Evolutionary conservation across 1,140 invertebrate genomes (phyloP), one percentile per base, ranked within the genome.

Genomic region (Brevipalpus yothersi): DNA sequence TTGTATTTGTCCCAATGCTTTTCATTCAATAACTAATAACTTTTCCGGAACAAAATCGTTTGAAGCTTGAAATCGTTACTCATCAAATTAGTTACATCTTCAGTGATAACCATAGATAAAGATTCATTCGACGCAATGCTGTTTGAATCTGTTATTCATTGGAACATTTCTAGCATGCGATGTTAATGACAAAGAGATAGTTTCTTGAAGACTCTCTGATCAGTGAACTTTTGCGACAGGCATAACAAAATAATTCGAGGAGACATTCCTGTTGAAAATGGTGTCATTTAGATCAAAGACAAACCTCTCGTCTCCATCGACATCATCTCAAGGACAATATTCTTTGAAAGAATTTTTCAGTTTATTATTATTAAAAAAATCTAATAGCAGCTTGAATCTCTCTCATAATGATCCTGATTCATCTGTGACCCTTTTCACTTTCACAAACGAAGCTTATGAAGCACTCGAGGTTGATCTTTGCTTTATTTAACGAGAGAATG

Each of bases 261-360:
- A 15, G 91, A 93, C 71, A 91, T 93, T 64, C 87, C 88, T 0
- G 84, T 92, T 5, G 80, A 79, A 66, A 92, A 92, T 68, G 88
- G 89, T 11, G 87, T 92, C 0, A 80, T 92, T 2, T 88, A 93
- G 73, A 75, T 93, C 31, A 92, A 92, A 65, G 82, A 86, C 61
- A 78, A 84, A 61, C 87, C 87, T 0, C 73, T 93, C 1, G 87
- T 91, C 81, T 80, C 91, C 43, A 82, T 90, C 40, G 86, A 90
- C 66, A 82, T 80, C 12, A 83, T 81, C 5, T 80, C 91, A 40
- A 42, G 23, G 23, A 15, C 13, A 47, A n/a, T 12, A 13, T 13
- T 41, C 53, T 17, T 62, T 71, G 31, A 64, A 60, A 40, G 60
- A 65, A 49, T 72, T 73, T 60, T 63, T 66, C 54, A 58, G 65